These are phyloP conservation scores for Drosophila heteroneura DNA, from an alignment of 2,888 invertebrate genomes.

Conservation along the genomic window DNA sequence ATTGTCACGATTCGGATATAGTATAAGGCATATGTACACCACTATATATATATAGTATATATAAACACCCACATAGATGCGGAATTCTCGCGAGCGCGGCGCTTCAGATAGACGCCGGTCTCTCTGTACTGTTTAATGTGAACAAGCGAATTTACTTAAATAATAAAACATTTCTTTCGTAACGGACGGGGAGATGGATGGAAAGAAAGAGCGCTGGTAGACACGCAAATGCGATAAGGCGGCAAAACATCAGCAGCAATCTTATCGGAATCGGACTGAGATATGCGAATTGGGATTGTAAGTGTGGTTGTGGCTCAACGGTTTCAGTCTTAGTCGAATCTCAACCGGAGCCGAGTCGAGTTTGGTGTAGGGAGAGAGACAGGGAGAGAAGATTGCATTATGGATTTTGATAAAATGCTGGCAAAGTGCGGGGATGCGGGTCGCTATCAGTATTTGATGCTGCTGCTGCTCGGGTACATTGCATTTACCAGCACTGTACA, in stretches of 20 bases:
- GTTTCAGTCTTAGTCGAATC: slow-evolving; percentile 68
- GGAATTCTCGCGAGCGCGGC: slow-evolving; percentile 15
- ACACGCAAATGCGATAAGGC: slow-evolving; percentile 56
- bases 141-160: slow-evolving; percentile 67
- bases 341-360: slow-evolving; percentile 39
- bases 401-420: slow-evolving; percentile 86
- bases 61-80: background rate
- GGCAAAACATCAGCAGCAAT: slow-evolving; percentile 50
- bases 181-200: slow-evolving; percentile 42
- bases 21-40: background rate
- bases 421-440: slow-evolving; percentile 86
- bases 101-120: slow-evolving; percentile 46
- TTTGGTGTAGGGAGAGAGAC: background rate
- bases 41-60: background rate
- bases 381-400: slow-evolving; percentile 33
- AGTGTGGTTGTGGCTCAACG: slow-evolving; percentile 6
- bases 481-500: slow-evolving; percentile 87
- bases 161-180: slow-evolving; percentile 67
- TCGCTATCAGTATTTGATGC: slow-evolving; percentile 86
- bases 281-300: slow-evolving; percentile 40
- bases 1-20: background rate
- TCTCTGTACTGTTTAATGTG: slow-evolving; percentile 63
- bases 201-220: slow-evolving; percentile 36
- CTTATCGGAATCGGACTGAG: slow-evolving; percentile 51
- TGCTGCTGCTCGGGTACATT: slow-evolving; percentile 86